phyloP scores from a whole-genome alignment of 1,140 invertebrate genomes.

The Magallana ariakensis region DNA sequence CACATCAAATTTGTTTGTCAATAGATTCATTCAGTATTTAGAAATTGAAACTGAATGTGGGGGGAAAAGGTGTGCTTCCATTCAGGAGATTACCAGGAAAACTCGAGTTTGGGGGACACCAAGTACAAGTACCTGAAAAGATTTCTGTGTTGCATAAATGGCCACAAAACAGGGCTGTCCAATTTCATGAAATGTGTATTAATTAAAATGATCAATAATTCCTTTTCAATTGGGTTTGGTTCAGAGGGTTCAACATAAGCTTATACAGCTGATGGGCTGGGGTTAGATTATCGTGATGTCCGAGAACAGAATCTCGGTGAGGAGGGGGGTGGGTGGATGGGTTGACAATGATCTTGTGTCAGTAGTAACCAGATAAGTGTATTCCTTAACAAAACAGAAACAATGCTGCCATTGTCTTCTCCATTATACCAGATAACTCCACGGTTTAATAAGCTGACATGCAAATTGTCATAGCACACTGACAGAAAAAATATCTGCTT shows the following conservation, averaged over 20 bases:
- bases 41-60: conserved; percentile 16
- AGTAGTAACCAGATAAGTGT: neutral
- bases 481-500: neutral
- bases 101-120: conserved; percentile 12
- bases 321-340: neutral
- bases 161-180: neutral
- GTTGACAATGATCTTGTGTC: neutral
- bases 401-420: neutral
- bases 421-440: neutral
- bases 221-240: neutral
- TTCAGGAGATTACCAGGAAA: neutral
- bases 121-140: neutral
- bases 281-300: neutral
- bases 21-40: conserved; percentile 10
- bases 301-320: neutral
- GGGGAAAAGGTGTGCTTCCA: neutral
- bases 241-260: neutral
- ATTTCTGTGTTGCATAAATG: conserved; percentile 9
- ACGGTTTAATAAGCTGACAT: neutral
- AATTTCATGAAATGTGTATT: conserved; percentile 2
- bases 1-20: neutral
- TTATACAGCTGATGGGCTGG: neutral
- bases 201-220: conserved; percentile 27
- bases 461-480: neutral
- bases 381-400: neutral